These are phyloP conservation scores for Harpalus rufipes DNA, from an alignment of 2,888 invertebrate genomes.

Conservation along the genomic window DNA sequence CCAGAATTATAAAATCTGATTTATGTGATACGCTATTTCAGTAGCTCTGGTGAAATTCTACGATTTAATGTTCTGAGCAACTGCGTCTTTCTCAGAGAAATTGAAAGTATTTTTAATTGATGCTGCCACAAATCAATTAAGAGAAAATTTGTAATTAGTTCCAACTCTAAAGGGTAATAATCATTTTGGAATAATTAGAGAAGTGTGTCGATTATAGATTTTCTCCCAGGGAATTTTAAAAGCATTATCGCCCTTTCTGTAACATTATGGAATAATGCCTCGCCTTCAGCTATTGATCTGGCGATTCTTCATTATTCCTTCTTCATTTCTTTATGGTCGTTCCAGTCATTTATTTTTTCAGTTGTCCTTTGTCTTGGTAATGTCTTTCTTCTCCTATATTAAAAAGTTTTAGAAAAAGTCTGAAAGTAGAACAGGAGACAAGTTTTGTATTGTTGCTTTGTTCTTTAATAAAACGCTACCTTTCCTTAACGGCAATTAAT, in stretches of 20 bases:
- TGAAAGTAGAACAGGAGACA: conserved; percentile 48
- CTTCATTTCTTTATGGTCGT: conserved; percentile 62
- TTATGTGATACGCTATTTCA: neutral
- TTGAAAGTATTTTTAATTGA: conserved; percentile 39
- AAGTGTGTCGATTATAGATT: conserved; percentile 51
- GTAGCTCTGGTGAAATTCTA: neutral
- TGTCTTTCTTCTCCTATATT: conserved; percentile 66
- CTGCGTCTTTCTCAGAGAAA: neutral
- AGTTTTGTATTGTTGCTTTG: conserved; percentile 58
- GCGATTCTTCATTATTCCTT: conserved; percentile 61
- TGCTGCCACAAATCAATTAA: conserved; percentile 31
- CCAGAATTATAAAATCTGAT: no score
- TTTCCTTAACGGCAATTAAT: conserved; percentile 55
- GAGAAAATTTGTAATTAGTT: conserved; percentile 22
- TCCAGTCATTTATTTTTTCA: conserved; percentile 64
- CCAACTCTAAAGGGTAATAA: conserved; percentile 46
- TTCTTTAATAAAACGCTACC: conserved; percentile 55
- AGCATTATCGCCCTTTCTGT: conserved; percentile 55
- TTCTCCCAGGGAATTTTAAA: conserved; percentile 38
- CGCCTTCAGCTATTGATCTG: conserved; percentile 61
- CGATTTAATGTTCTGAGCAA: neutral
- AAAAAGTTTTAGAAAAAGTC: conserved; percentile 61
- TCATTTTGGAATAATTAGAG: conserved; percentile 48
- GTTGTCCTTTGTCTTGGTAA: conserved; percentile 59
- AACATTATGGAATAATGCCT: conserved; percentile 63